phyloP scores from a whole-genome alignment of 1,140 invertebrate species.

The Trinorchestia longiramus region DNA sequence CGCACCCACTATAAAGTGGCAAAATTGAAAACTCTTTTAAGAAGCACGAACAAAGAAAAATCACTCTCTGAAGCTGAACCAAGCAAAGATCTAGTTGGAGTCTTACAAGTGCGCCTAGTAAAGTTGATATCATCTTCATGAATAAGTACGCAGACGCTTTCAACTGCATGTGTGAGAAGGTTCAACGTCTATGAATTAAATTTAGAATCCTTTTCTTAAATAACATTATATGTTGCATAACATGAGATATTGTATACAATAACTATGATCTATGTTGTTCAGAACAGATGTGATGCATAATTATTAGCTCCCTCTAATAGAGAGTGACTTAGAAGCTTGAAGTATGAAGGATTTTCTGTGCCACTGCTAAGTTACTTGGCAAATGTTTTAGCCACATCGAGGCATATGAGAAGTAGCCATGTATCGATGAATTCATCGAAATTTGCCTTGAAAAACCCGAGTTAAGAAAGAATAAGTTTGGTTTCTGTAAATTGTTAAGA shows the following conservation, averaged over 20 bases:
- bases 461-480: neutral
- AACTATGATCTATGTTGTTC: neutral
- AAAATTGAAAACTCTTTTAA: neutral
- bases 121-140: neutral
- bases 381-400: neutral
- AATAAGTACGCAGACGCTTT: neutral
- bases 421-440: neutral
- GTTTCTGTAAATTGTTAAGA: neutral
- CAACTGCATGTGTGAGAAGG: no score
- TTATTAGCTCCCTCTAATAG: neutral
- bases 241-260: neutral
- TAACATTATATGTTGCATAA: neutral
- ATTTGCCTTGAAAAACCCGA: neutral
- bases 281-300: neutral
- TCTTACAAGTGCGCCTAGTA: neutral
- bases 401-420: neutral
- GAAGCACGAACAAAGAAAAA: neutral
- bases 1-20: neutral
- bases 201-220: neutral
- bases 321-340: neutral
- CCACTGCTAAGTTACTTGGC: neutral
- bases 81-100: neutral
- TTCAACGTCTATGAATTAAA: neutral
- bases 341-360: neutral
- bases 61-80: neutral